Evolutionary conservation across 2,888 invertebrate genomes (phyloP), one percentile per base, ranked within the genome.

Genomic region (Lordiphosa fenestrarum): DNA sequence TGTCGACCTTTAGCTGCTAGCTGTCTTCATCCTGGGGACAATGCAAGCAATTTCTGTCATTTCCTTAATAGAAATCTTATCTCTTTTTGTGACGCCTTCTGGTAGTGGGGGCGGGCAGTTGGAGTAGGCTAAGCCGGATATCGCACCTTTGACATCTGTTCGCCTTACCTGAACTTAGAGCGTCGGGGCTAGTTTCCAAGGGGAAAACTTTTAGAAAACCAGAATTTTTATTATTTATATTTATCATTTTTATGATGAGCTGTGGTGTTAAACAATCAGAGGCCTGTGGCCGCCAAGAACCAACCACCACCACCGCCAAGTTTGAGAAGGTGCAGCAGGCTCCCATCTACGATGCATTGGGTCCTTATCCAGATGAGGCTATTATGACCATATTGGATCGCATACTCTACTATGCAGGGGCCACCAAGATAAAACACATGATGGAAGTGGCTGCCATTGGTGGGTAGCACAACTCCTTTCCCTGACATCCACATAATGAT

Each of bases 61-160:
- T 88, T 88, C 85, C 88, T 88, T 88, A 88, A 88, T 88, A 88
- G 89, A 88, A 87, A 85, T 88, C 83, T 87, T 88, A 88, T 87
- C 87, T 44, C 13, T 44, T 86, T 71, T 81, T 84, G 73, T 76
- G 71, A 61, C 63, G 69, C 80, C 58, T 64, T 63, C 53, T 25
- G n/a, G 35, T n/a, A 38, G 40, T 36, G 10, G 42, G 10, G 39
- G n/a, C n/a, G 46, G 50, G 49, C 9, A 25, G 9, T 9, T 9
- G 30, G 15, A 44, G 44, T 44, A 44, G 61, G 63, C 54, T 73
- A 82, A 76, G 66, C 74, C 72, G 67, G 72, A 84, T 80, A 84
- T 84, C 84, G 66, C 84, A 84, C 84, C 84, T 85, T 84, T 82
- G 84, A 84, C 84, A 84, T 80, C 80, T 81, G 10, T 15, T 13